Percentiles rank a stretch among this genome's conserved stretches.
Conservation (phyloP, 1,140 invertebrate genomes). For the Drosophila biarmipes region DNA sequence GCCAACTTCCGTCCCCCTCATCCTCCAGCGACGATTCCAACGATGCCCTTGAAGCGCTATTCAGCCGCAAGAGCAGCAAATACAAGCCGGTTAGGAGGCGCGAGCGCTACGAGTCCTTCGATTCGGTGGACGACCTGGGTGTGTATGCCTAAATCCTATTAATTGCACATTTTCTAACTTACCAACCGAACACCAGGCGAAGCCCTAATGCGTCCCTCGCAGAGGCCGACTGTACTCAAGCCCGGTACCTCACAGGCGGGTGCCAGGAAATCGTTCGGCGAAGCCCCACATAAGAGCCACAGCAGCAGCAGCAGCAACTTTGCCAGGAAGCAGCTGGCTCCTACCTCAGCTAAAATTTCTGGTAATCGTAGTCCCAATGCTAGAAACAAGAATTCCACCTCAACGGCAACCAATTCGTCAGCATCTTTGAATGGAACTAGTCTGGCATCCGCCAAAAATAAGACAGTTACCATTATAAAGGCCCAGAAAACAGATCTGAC, state of each 20-base stretch:
- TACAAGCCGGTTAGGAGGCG: conserved; percentile 26
- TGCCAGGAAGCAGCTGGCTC: neutral
- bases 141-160: neutral
- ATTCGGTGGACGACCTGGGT: conserved; percentile 68
- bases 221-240: conserved; percentile 21
- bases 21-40: conserved; percentile 64
- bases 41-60: conserved; percentile 58
- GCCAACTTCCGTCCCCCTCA: conserved; percentile 6
- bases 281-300: conserved; percentile 8
- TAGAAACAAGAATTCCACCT: neutral
- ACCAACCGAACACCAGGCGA: conserved; percentile 24
- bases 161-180: neutral
- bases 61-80: conserved; percentile 26
- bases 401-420: neutral
- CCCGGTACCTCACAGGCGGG: conserved; percentile 11
- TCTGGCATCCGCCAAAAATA: conserved; percentile 22
- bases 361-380: neutral
- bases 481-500: conserved; percentile 42
- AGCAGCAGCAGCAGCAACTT: conserved; percentile 8
- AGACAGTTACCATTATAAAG: conserved; percentile 62
- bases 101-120: conserved; percentile 50
- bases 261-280: conserved; percentile 18
- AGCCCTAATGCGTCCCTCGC: conserved; percentile 52
- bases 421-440: conserved; percentile 28
- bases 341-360: conserved; percentile 8